These are phyloP conservation scores for Scatophagus argus DNA, from an alignment of 2,113 vertebrate species.

Conservation along the genomic window DNA sequence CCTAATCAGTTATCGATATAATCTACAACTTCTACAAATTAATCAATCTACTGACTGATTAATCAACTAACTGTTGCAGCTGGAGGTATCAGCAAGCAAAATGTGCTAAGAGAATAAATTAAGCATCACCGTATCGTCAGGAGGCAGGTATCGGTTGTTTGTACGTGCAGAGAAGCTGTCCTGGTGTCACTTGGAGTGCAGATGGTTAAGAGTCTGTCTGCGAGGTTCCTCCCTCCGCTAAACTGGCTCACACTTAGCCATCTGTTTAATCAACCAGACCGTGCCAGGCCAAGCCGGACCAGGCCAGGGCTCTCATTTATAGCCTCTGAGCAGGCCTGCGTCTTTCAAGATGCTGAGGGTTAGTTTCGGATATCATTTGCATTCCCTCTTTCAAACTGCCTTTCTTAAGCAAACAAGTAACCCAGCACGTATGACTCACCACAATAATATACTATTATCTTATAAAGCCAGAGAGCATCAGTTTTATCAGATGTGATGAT, in stretches of 20 bases:
- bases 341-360: constrained; percentile 20
- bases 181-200: constrained; percentile 46
- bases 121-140: neutral
- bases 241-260: constrained; percentile 60
- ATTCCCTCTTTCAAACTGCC: constrained; percentile 22
- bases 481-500: neutral
- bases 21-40: too few relatives aligned
- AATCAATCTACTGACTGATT: too few relatives aligned
- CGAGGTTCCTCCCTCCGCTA: constrained; percentile 30
- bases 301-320: constrained; percentile 37
- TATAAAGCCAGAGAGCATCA: neutral
- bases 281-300: constrained; percentile 10
- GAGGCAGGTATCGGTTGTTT: constrained; percentile 4
- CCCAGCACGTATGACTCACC: constrained; percentile 4
- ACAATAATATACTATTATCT: neutral
- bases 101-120: neutral
- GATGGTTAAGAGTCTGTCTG: constrained; percentile 67
- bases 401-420: constrained; percentile 31
- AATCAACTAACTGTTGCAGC: too few relatives aligned
- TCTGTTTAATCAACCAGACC: constrained; percentile 69
- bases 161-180: constrained; percentile 15
- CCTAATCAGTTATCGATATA: too few relatives aligned
- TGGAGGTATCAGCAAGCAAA: neutral
- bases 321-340: constrained; percentile 19
- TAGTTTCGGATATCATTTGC: constrained; percentile 43